Evolutionary conservation across 2,888 invertebrate species (phyloP), one percentile per base, ranked within the genome.

Genomic region (Carabus problematicus): DNA sequence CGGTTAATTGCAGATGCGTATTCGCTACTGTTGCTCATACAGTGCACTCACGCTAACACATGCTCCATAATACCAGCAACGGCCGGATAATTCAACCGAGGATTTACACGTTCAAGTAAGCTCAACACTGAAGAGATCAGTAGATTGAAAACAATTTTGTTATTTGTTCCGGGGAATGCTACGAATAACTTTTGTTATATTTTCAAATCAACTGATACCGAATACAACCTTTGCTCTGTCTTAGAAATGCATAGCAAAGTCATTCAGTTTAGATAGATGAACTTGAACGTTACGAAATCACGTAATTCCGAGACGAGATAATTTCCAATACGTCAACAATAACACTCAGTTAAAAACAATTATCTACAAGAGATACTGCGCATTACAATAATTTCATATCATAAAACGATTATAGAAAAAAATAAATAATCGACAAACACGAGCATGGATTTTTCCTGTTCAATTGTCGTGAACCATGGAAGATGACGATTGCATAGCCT

Each of bases 281-380:
- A 12, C 56, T 39, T 39, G 56, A 29, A 14, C 56, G 8, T 56
- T 56, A 56, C 66, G 66, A 66, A 66, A 66, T 56, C 16, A 40
- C 52, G 16, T 18, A 52, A 56, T 64, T 64, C 47, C 66, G 49
- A 66, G 58, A 58, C 66, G 40, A n/a, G 58, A 58, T 59, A 43
- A 66, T 66, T 66, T 49, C 45, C 56, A 47, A 14, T 41, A 67
- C 60, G 67, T 67, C 67, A 67, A 67, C 67, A 67, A 67, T 67
- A 67, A 64, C 14, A 41, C 52, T 41, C 54, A 59, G 59, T 60
- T 19, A 67, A 67, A 67, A 59, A 67, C 67, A 67, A 67, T 67
- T 59, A 67, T 47, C 18, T 16, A 58, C 47, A 49, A 59, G 67
- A 8, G 56, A 67, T 67, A 67, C 40, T 67, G 67, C 67, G 67